Evolutionary conservation across 92 coral and sea anemone genomes (phyloP).

Genomic region (Parazoanthus atlanticus): DNA sequence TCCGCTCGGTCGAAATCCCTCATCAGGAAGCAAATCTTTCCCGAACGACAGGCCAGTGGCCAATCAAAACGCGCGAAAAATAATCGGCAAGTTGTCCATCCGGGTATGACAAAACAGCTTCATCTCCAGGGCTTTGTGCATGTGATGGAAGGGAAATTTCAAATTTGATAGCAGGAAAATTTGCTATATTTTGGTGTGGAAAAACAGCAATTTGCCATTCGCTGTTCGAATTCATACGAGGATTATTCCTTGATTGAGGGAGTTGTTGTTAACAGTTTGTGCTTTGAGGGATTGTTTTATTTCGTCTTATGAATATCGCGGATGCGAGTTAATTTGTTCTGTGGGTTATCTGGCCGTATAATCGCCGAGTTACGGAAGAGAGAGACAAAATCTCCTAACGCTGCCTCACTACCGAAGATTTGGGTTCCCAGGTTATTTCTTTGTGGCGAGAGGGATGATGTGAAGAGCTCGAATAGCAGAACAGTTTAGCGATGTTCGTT

Average conservation of each 20-base stretch:
- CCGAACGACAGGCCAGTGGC: slow-evolving; percentile 11
- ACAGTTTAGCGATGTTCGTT: slow-evolving; percentile 15
- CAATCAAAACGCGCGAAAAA: slow-evolving; percentile 44
- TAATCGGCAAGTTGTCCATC: slow-evolving; percentile 37
- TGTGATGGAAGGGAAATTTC: slow-evolving; percentile 29
- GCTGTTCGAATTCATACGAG: background rate
- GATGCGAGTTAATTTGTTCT: slow-evolving; percentile 44
- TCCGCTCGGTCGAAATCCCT: background rate
- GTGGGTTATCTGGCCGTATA: slow-evolving; percentile 38
- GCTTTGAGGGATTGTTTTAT: slow-evolving; percentile 26
- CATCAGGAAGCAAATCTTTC: slow-evolving; percentile 9
- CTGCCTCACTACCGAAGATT: slow-evolving; percentile 20
- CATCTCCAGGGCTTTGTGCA: slow-evolving; percentile 28
- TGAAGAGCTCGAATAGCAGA: background rate
- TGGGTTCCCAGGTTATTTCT: slow-evolving; percentile 2
- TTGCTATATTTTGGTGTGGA: background rate
- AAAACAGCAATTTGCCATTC: background rate
- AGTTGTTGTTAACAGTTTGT: slow-evolving; percentile 26
- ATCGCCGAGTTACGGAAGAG: slow-evolving; percentile 41
- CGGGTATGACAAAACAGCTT: slow-evolving; percentile 30
- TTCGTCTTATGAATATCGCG: slow-evolving; percentile 40
- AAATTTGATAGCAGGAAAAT: background rate
- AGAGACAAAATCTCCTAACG: slow-evolving; percentile 14
- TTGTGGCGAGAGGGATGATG: background rate
- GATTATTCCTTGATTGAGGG: background rate